Evolutionary conservation across 1,140 invertebrate species (phyloP).

Genomic region (Drosophila setifemur): DNA sequence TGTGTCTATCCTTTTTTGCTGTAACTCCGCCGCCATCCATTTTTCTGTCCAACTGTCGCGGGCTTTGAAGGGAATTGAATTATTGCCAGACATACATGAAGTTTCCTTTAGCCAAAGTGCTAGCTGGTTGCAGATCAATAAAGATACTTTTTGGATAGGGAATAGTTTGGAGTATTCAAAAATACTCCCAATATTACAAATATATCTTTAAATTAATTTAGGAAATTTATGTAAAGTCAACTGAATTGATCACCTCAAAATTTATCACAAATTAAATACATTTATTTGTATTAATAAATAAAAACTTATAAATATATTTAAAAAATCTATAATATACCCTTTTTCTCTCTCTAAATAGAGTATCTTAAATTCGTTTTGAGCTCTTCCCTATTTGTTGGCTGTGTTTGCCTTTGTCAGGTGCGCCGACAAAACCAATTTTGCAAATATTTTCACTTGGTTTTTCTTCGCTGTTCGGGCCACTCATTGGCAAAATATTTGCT

Average conservation of each 20-base stretch:
- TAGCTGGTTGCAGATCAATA: too few species aligned
- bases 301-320: too few species aligned
- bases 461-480: conserved; percentile 42
- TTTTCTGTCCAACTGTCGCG: conserved; percentile 59
- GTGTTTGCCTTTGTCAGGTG: conserved; percentile 78
- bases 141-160: too few species aligned
- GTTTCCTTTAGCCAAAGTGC: conserved; percentile 4
- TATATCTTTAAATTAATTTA: too few species aligned
- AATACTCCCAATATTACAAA: not conserved
- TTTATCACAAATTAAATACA: too few species aligned
- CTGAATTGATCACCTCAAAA: too few species aligned
- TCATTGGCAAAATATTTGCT: conserved; percentile 74
- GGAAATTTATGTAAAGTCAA: too few species aligned
- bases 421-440: conserved; percentile 80
- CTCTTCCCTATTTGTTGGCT: conserved; percentile 37
- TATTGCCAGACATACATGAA: conserved; percentile 52
- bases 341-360: not conserved
- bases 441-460: conserved; percentile 80
- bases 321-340: too few species aligned
- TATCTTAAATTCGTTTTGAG: conserved; percentile 25
- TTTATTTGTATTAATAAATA: too few species aligned
- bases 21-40: conserved; percentile 25
- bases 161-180: too few species aligned
- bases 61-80: conserved; percentile 71
- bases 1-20: conserved; percentile 16